Conservation (phyloP, 2,888 invertebrate genomes). For the Liodrosophila aerea region DNA sequence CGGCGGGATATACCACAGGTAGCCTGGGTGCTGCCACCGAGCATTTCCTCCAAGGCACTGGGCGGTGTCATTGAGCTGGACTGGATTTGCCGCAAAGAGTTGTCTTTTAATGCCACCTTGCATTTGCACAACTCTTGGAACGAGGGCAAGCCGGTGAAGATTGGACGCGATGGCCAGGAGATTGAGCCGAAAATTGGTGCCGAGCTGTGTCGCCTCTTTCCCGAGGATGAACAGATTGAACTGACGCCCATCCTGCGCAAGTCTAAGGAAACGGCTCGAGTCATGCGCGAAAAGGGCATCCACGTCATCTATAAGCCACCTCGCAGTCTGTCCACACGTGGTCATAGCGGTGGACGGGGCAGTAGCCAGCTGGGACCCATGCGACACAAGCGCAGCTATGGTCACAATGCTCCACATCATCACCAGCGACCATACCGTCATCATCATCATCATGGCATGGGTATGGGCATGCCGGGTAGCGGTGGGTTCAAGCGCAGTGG, state of each 20-base stretch:
- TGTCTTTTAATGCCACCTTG: constrained; percentile 94
- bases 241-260: constrained; percentile 93
- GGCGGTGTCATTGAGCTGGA: constrained; percentile 98
- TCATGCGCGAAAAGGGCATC: constrained; percentile 83
- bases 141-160: constrained; percentile 98
- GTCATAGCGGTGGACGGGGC: constrained; percentile 80
- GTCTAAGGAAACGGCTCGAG: constrained; percentile 91
- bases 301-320: constrained; percentile 83
- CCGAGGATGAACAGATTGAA: constrained; percentile 95
- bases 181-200: constrained; percentile 98
- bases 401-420: constrained; percentile 76
- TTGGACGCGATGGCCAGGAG: constrained; percentile 99
- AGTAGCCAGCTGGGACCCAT: constrained; percentile 66
- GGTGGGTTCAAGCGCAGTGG: constrained; percentile 71
- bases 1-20: constrained; percentile 94
- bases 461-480: constrained; percentile 65
- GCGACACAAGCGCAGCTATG: constrained; percentile 77
- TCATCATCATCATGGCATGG: constrained; percentile 58
- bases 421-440: constrained; percentile 84
- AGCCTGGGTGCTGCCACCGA: constrained; percentile 97
- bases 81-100: constrained; percentile 97
- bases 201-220: constrained; percentile 94
- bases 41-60: constrained; percentile 94
- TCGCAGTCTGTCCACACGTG: constrained; percentile 82
- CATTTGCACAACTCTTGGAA: constrained; percentile 99